Evolutionary conservation across 1,140 invertebrate species (phyloP).

Genomic region (Zaprionus lachaisei): DNA sequence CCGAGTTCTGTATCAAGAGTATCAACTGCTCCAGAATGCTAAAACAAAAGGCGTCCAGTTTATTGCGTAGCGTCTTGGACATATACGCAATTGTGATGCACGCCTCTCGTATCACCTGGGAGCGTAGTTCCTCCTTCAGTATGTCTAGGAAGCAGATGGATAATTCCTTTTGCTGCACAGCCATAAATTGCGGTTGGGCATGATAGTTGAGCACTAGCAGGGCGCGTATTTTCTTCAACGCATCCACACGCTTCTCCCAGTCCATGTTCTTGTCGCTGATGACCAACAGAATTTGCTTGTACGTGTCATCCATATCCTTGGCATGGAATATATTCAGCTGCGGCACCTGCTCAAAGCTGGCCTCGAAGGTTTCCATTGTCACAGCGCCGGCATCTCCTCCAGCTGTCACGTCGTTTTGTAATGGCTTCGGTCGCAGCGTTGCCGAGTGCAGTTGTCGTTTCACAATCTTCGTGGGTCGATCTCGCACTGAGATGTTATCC

Average conservation of each 20-base stretch:
- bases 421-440: conserved; percentile 50
- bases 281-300: conserved; percentile 90
- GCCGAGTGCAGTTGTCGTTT: conserved; percentile 72
- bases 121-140: conserved; percentile 94
- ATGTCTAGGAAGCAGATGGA: conserved; percentile 93
- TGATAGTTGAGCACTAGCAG: conserved; percentile 92
- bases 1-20: conserved; percentile 97
- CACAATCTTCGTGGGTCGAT: conserved; percentile 76
- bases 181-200: conserved; percentile 92
- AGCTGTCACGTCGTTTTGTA: conserved; percentile 33
- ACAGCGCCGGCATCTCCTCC: conserved; percentile 90
- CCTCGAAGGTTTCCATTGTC: conserved; percentile 94
- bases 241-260: conserved; percentile 96
- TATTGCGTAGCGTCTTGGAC: conserved; percentile 92
- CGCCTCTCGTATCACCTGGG: conserved; percentile 92
- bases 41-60: conserved; percentile 94
- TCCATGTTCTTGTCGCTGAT: conserved; percentile 93
- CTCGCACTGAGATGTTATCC: conserved; percentile 65
- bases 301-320: conserved; percentile 93
- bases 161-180: conserved; percentile 89
- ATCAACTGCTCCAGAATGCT: conserved; percentile 93
- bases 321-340: conserved; percentile 92
- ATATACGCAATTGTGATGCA: conserved; percentile 97
- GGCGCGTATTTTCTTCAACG: conserved; percentile 94
- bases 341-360: conserved; percentile 93